Evolutionary conservation across 2,797 vertebrate genomes (phyloP).

Genomic region (Lycodopsis pacificus): DNA sequence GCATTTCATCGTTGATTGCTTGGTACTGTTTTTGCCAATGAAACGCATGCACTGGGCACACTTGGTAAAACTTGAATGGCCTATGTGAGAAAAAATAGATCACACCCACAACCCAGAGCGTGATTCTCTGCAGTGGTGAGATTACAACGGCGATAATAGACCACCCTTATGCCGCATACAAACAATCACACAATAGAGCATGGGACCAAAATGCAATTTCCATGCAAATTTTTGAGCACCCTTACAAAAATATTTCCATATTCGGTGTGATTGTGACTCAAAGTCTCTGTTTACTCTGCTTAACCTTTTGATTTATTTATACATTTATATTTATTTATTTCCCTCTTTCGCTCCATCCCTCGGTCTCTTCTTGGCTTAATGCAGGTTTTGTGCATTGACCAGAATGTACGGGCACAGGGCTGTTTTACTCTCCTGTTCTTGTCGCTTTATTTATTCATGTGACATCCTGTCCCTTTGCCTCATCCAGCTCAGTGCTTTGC

Average conservation of each 20-base stretch:
- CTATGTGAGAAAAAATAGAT: slow-evolving; percentile 38
- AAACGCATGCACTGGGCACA: slow-evolving; percentile 3
- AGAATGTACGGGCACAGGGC: slow-evolving; percentile 57
- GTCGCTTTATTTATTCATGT: slow-evolving; percentile 80
- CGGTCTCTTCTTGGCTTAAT: slow-evolving; percentile 58
- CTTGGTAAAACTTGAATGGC: slow-evolving; percentile 45
- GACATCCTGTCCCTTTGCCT: slow-evolving; percentile 83
- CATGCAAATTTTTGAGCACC: slow-evolving; percentile 81
- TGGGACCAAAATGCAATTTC: slow-evolving; percentile 80
- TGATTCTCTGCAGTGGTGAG: slow-evolving; percentile 61
- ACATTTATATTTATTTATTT: slow-evolving; percentile 52
- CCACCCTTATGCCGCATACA: slow-evolving; percentile 35
- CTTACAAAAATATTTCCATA: slow-evolving; percentile 76
- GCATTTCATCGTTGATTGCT: slow-evolving; percentile 7
- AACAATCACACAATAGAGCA: slow-evolving; percentile 64
- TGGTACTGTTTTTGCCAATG: not conserved
- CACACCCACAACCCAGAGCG: slow-evolving; percentile 37
- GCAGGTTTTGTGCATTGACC: slow-evolving; percentile 71
- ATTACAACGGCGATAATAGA: slow-evolving; percentile 82
- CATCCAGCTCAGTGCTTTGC: slow-evolving; percentile 78
- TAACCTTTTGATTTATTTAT: slow-evolving; percentile 80
- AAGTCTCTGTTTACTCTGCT: slow-evolving; percentile 70
- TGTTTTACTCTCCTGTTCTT: slow-evolving; percentile 63
- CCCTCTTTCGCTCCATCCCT: slow-evolving; percentile 15
- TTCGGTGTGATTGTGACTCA: slow-evolving; percentile 63